Base-by-base conservation (phyloP, 2,888 invertebrate genomes). In the Lycophotia porphyrea region DNA sequence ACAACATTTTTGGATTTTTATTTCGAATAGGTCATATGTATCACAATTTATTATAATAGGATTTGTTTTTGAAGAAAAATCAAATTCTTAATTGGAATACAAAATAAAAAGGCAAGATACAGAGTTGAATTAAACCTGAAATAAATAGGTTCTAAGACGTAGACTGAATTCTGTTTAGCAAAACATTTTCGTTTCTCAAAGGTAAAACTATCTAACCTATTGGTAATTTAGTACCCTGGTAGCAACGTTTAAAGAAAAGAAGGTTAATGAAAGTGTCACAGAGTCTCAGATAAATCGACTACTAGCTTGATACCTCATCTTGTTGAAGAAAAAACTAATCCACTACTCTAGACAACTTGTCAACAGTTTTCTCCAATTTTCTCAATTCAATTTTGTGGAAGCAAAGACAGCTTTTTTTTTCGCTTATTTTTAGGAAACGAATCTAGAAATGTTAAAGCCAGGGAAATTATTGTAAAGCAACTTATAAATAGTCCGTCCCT, bases 311-410 rank as follows among this genome's bases (percentile, higher is more conserved):
- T 69, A 72, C 63, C 74, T 86, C 74, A 78, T 81, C 81, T 71
- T 64, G 78, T 61, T 78, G 63, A 74, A 58, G 61, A 78, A 88
- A 87, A 83, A 81, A 74, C 65, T 52, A 60, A 76, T 80, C 55
- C 55, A 66, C 64, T 55, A 72, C 60, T 39, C 21, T 21, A 55
- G 68, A 61, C n/a, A 61, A 42, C 52, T 65, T 65, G 39, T 60
- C 15, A 52, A 71, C 36, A 64, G 49, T 71, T 68, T 65, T 21
- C 34, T 76, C 58, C 1, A 64, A 76, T 58, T 66, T 69, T 79
- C 27, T 31, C 1, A 24, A 31, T 47, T 47, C 34, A 24, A 67
- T 58, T 64, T 39, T 58, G 44, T 42, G 9, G 27, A 64, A 24
- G 69, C 34, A 34, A 34, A n/a, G n/a, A 8, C 18, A 24, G 15